A percentile compares a stretch with the other conserved stretches of the same genome.
Conservation (phyloP, 2,888 invertebrate species). For the Drosophila mimetica region DNA sequence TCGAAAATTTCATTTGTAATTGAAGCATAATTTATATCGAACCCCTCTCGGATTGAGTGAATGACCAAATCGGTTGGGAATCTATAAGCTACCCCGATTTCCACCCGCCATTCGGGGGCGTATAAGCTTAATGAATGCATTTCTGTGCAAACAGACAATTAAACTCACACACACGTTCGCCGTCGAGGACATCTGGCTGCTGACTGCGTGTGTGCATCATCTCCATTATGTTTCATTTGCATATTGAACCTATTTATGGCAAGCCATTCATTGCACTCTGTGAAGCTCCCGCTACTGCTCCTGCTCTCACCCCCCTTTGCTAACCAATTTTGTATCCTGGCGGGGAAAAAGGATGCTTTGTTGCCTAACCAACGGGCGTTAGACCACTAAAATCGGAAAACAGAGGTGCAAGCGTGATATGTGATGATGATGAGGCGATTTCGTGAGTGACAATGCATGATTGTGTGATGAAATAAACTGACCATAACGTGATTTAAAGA, state of each 20-base stretch:
- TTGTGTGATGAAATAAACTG: neutral
- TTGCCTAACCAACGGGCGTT: constrained; percentile 41
- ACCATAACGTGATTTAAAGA: neutral
- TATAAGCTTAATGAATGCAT: constrained; percentile 55
- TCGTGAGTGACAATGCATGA: neutral
- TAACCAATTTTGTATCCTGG: constrained; percentile 1
- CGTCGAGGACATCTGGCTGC: constrained; percentile 27
- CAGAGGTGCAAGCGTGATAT: constrained; percentile 39
- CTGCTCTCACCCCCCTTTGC: neutral
- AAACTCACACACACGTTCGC: constrained; percentile 19
- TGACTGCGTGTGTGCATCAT: constrained; percentile 24
- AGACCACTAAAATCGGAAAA: constrained; percentile 9
- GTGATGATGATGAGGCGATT: neutral
- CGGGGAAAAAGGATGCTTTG: constrained; percentile 17
- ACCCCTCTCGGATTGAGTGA: constrained; percentile 17
- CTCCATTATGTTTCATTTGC: constrained; percentile 55
- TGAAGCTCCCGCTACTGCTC: neutral
- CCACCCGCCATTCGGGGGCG: neutral
- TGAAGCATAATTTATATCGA: constrained; percentile 46
- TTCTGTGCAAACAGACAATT: constrained; percentile 48
- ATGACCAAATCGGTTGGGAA: constrained; percentile 14
- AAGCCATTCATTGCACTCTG: constrained; percentile 37
- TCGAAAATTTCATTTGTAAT: constrained; percentile 51
- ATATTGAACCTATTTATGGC: constrained; percentile 58
- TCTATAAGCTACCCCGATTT: constrained; percentile 12